Percentiles rank a stretch among this genome's conserved stretches.
Evolutionary conservation across 2,797 vertebrate genomes (phyloP).

Genomic region (Aratinga solstitialis): DNA sequence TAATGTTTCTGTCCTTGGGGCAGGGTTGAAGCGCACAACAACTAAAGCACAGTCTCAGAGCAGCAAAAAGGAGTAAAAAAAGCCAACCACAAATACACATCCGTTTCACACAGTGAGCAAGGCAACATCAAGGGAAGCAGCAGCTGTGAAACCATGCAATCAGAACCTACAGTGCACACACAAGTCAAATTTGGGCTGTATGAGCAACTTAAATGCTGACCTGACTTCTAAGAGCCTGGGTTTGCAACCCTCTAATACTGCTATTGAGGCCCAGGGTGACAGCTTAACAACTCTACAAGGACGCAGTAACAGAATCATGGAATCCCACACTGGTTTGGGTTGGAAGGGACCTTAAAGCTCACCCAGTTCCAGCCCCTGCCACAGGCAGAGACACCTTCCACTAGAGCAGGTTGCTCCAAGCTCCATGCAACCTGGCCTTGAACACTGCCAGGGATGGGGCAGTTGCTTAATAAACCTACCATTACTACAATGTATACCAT

Average conservation of each 20-base stretch:
- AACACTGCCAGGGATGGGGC: neutral
- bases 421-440: neutral
- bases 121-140: neutral
- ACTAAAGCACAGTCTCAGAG: neutral
- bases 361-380: neutral
- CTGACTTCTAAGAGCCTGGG: neutral
- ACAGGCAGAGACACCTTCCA: neutral
- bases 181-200: neutral
- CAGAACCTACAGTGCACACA: neutral
- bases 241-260: neutral
- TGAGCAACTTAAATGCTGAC: neutral
- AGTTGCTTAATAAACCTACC: neutral
- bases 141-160: neutral
- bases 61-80: neutral
- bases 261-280: neutral
- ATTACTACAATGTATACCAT: neutral
- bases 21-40: neutral
- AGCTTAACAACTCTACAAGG: neutral
- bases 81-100: neutral
- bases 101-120: neutral
- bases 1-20: neutral
- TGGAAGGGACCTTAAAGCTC: neutral
- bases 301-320: neutral
- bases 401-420: neutral
- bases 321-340: neutral